Base-by-base conservation (phyloP, 2,888 invertebrate genomes). In the Melieria omissa region DNA sequence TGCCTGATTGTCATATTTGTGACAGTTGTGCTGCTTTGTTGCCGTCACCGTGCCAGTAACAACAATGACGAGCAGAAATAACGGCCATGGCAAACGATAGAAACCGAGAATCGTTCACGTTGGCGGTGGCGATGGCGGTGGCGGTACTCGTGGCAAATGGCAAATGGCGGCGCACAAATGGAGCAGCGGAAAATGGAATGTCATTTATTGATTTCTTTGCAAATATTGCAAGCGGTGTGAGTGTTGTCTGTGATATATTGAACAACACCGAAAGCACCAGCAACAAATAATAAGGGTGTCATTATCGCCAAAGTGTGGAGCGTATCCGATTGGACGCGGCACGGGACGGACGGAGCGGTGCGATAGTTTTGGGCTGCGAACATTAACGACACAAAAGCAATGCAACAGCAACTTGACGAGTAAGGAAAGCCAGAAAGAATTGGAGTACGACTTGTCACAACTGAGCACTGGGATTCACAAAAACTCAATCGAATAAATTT, bases 181-280 rank as follows among this genome's bases (percentile, higher is more conserved):
- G 29, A 12, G 12, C 41, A 65, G 46, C 65, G 46, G 57, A 2
- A 65, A 65, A 54, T 10, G 10, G 54, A 44, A 42, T 47, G 45
- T 16, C 65, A 65, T 65, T 42, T 65, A 54, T 65, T 42, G 65
- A 65, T 65, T 52, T 52, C 54, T 54, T 52, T 12, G 54, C 14
- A 65, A 65, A 65, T 65, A 65, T 41, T 52, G 47, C 8, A 47
- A 47, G 12, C n/a, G 29, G 1, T 52, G 14, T 52, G 14, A 52
- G 14, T n/a, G 8, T 29, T 64, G 49, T 49, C 42, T 65, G 65
- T 29, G 52, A 29, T 12, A 54, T 44, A 65, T 44, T 52, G 9
- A 16, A 62, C 29, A 49, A 49, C 49, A 12, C 10, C n/a, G 49
- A 49, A 49, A 49, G 49, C 9, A 49, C 10, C n/a, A n/a, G 9